phyloP scores from a whole-genome alignment of 2,113 vertebrate genomes.

The Aspiorhynchus laticeps region DNA sequence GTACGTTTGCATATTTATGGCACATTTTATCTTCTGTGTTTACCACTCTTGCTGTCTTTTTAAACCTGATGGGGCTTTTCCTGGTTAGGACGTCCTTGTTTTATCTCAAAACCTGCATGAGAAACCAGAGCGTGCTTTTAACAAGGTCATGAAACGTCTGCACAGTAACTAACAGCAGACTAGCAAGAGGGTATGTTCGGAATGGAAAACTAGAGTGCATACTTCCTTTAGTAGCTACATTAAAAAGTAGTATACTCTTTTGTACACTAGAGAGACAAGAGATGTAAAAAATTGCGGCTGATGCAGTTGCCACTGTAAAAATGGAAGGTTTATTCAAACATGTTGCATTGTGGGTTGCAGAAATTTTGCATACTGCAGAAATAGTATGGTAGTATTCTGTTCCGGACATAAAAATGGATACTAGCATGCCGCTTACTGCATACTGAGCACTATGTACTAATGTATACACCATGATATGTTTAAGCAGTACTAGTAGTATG shows the following conservation, averaged over 20 bases:
- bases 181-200: neutral
- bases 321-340: neutral
- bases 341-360: neutral
- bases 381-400: neutral
- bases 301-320: neutral
- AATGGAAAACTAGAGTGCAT: neutral
- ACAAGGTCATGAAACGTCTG: neutral
- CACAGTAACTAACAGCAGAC: neutral
- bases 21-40: neutral
- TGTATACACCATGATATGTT: neutral
- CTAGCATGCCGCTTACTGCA: neutral
- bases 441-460: neutral
- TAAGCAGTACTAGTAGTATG: neutral
- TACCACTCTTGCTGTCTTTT: neutral
- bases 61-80: neutral
- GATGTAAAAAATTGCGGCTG: neutral
- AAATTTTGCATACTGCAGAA: neutral
- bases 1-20: slow-evolving; percentile 33
- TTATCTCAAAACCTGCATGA: slow-evolving; percentile 6
- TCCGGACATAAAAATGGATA: neutral
- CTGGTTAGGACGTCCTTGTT: neutral
- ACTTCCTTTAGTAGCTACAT: neutral
- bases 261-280: neutral
- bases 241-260: neutral
- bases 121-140: slow-evolving; percentile 2